A percentile compares a stretch with the other conserved stretches of the same genome.
Conservation (phyloP, 1,140 invertebrate species). For the Sipha flava region DNA sequence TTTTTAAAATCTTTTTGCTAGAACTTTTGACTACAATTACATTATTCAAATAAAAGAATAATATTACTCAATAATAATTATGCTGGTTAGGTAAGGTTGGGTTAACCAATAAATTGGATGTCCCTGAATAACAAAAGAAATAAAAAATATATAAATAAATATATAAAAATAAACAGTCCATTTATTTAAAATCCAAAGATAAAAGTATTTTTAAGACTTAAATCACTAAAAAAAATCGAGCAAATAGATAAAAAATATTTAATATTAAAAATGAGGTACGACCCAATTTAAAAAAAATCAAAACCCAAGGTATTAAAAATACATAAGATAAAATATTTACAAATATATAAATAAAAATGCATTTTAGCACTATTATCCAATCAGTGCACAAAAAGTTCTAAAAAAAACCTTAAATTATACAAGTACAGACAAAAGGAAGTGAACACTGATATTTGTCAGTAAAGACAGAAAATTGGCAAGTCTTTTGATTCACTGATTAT, state of each 20-base stretch:
- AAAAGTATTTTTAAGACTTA: constrained; percentile 16
- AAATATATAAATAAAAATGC: neutral
- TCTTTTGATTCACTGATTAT: constrained; percentile 15
- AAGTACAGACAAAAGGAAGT: constrained; percentile 26
- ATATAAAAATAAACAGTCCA: constrained; percentile 18
- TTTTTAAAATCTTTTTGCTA: no score
- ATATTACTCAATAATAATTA: no score
- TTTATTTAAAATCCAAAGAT: constrained; percentile 28
- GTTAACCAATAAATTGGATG: no score
- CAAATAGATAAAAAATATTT: neutral
- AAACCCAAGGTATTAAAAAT: constrained; percentile 4
- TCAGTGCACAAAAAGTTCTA: constrained; percentile 8
- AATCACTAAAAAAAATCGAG: neutral
- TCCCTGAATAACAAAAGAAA: no score
- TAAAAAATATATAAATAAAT: neutral
- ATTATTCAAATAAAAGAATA: no score
- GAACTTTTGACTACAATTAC: no score
- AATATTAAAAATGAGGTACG: constrained; percentile 6
- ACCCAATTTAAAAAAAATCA: constrained; percentile 1
- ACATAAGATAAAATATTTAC: neutral
- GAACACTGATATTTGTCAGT: neutral
- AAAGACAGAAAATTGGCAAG: constrained; percentile 3
- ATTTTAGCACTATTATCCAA: neutral
- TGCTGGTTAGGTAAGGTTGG: no score
- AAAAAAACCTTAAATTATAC: constrained; percentile 25